These are phyloP conservation scores for Sarcoramphus papa DNA, from an alignment of 2,797 vertebrate genomes.

Conservation along the genomic window DNA sequence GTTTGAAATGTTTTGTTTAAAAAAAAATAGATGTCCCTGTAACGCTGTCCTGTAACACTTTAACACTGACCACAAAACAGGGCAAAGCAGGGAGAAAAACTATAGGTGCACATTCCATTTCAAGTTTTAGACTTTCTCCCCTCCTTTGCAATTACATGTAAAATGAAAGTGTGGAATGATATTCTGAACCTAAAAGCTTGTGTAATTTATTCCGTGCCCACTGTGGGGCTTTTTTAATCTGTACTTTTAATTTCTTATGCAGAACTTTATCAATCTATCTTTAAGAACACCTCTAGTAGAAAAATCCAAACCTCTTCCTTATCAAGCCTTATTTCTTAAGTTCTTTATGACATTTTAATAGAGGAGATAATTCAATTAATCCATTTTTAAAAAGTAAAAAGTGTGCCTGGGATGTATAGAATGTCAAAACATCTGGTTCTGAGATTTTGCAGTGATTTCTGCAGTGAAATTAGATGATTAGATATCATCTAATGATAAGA, in stretches of 20 bases:
- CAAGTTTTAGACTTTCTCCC: neutral
- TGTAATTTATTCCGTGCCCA: conserved; percentile 10
- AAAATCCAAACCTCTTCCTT: neutral
- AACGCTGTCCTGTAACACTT: neutral
- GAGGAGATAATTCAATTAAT: neutral
- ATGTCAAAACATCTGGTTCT: neutral
- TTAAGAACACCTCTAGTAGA: neutral
- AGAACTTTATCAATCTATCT: neutral
- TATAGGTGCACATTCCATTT: neutral
- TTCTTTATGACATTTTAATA: neutral
- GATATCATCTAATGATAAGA: neutral
- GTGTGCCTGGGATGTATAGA: neutral
- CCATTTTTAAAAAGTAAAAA: neutral
- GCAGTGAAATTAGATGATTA: neutral
- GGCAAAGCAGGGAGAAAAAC: neutral
- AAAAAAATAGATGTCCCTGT: neutral
- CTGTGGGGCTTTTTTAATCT: neutral
- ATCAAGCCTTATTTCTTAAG: neutral
- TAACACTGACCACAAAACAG: neutral
- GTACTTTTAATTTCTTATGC: neutral
- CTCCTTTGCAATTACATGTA: neutral
- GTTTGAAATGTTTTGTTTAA: neutral
- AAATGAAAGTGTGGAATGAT: neutral
- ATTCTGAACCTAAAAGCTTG: neutral
- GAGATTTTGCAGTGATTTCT: conserved; percentile 13